These are phyloP conservation scores for Drosophila stalkeri DNA, from an alignment of 2,888 invertebrate genomes.

Conservation along the genomic window DNA sequence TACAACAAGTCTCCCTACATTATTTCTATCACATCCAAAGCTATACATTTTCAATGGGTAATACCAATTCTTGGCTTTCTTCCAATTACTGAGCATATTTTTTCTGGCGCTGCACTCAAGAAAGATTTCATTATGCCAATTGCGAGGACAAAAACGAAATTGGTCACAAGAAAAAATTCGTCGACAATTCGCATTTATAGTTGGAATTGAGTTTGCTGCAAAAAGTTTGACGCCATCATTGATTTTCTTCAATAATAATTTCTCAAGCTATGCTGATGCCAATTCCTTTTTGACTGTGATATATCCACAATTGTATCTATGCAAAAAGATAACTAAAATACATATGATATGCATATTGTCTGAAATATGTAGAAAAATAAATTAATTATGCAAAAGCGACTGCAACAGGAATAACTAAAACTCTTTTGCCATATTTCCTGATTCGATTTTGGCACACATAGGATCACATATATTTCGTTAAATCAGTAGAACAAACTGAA, in stretches of 20 bases:
- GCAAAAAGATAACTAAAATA: neutral
- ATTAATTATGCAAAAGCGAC: neutral
- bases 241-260: slow-evolving; percentile 26
- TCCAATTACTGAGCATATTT: slow-evolving; percentile 59
- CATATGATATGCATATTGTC: neutral
- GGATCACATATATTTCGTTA: neutral
- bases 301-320: neutral
- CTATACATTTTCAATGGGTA: neutral
- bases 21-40: neutral
- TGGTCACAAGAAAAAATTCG: slow-evolving; percentile 57
- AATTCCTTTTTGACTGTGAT: neutral
- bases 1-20: neutral
- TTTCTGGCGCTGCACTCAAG: slow-evolving; percentile 21
- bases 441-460: slow-evolving; percentile 27
- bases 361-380: neutral
- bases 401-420: slow-evolving; percentile 52
- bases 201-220: slow-evolving; percentile 35
- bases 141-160: slow-evolving; percentile 40
- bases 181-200: slow-evolving; percentile 46
- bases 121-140: slow-evolving; percentile 62
- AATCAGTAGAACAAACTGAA: slow-evolving; percentile 4
- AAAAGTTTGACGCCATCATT: slow-evolving; percentile 45
- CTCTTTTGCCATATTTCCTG: slow-evolving; percentile 39
- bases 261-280: neutral
- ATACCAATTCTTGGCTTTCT: slow-evolving; percentile 59